Evolutionary conservation across 2,888 invertebrate species (phyloP), one percentile per base, ranked within the genome.

Genomic region (Pseudococcus viburni): DNA sequence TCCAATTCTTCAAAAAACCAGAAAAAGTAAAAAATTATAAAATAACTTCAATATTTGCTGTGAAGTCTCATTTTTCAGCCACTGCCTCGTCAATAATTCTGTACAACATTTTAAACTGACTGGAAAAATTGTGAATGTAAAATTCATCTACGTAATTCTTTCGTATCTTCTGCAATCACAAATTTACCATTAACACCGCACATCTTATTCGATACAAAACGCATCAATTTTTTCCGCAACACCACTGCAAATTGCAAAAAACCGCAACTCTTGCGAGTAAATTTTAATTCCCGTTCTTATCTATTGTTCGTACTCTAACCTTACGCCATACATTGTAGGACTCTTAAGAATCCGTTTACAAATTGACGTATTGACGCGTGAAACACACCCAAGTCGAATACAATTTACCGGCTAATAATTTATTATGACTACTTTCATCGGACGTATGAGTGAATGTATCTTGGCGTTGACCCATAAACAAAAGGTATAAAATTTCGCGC

Each of bases 401-500:
- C 73, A 73, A 73, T 73, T 73, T 33, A 73, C 73, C 73, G 73
- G 42, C 3, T 33, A 8, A 73, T 73, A 73, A 73, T 73, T 73
- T 83, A 83, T 46, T 83, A 83, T 46, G 11, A 46, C 42, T 46
- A 83, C 80, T 83, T 83, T 83, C 80, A 83, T 83, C 46, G 42
- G 46, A 83, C 46, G 46, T 83, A 46, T 46, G 46, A 83, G 80
- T 83, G 80, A 83, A 83, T 46, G 80, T 42, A 46, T 33, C 22
- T 83, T 46, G 80, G 46, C 80, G 80, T 46, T 83, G 80, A 83
- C 80, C 80, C 80, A 83, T 83, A 83, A 83, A 46, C 73, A 73
- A 73, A 73, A 73, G 73, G 73, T 73, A 73, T 73, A 73, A 73
- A 73, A 73, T 73, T 73, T 73, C 73, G 73, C 73, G 73, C 73